Percentiles rank a stretch among this genome's conserved stretches.
Evolutionary conservation across 2,113 vertebrate species (phyloP).

Genomic region (Cyphomyrus plagiostoma): DNA sequence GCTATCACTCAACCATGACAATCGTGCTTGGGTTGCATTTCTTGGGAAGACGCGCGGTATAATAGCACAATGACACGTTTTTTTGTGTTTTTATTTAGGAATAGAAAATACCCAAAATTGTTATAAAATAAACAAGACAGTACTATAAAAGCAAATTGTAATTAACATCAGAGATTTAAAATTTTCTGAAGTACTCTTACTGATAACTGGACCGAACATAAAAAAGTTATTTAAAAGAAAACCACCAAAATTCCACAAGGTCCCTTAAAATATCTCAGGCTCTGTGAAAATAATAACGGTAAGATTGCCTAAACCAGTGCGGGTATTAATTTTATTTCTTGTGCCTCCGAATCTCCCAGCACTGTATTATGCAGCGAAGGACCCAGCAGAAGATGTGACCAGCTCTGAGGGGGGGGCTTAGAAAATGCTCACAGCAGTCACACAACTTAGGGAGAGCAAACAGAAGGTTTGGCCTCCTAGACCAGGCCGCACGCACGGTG

Average conservation of each 20-base stretch:
- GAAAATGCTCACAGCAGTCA: background rate
- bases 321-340: background rate
- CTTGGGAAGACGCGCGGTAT: background rate
- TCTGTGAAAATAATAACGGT: background rate
- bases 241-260: background rate
- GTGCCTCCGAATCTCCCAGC: background rate
- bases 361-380: background rate
- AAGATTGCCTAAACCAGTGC: background rate
- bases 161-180: background rate
- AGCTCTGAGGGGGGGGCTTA: background rate
- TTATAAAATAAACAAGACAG: background rate
- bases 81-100: background rate
- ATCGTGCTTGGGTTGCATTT: background rate
- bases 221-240: background rate
- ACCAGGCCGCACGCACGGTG: background rate
- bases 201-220: background rate
- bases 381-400: background rate
- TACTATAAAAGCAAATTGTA: background rate
- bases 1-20: background rate
- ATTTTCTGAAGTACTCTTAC: background rate
- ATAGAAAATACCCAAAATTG: background rate
- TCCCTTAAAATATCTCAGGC: background rate
- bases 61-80: too few species aligned
- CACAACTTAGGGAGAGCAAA: background rate
- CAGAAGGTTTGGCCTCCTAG: background rate